Base-by-base conservation (phyloP, 2,888 invertebrate genomes). In the Scaptomyza cyrtandrae region DNA sequence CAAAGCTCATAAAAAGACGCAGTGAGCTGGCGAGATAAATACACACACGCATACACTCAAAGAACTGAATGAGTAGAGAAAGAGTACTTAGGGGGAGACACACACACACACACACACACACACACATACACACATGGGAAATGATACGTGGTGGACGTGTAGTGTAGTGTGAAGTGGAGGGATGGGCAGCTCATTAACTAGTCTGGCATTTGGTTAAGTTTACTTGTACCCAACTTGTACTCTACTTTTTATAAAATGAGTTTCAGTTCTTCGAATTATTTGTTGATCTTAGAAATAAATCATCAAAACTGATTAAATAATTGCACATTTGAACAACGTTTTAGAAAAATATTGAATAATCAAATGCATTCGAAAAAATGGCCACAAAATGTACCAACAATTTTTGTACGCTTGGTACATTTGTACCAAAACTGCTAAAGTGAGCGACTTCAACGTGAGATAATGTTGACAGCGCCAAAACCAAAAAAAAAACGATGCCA, bases 1-100 rank as follows among this genome's bases (percentile, higher is more conserved):
- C 83, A 88, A 86, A 86, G 85, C 87, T 86, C 89, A 88, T 86
- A 88, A 86, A 86, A 86, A 86, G 89, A 79, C 87, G 81, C 68
- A 78, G 70, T 59, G 61, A 66, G 61, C 69, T 70, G 69, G 76
- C 76, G 67, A 83, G 83, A 84, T 84, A 84, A 87, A 84, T 78
- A 82, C 48, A 68, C 35, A 63, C 48, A 69, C 24, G 29, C 24
- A 64, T 14, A 53, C 35, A 13, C 35, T 16, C 13, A 55, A 6
- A 48, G 14, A 29, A 11, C 19, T 11, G 19, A 31, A 3, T n/a
- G 11, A 35, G n/a, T 3, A 24, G 3, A 0, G 31, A 6, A 19
- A 1, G n/a, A n/a, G n/a, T n/a, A n/a, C n/a, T n/a, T n/a, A 24
- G 3, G 45, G 13, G 33, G n/a, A n/a, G n/a, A n/a, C n/a, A n/a